Base-by-base conservation (phyloP, 2,113 vertebrate species). In the Scalopus aquaticus region DNA sequence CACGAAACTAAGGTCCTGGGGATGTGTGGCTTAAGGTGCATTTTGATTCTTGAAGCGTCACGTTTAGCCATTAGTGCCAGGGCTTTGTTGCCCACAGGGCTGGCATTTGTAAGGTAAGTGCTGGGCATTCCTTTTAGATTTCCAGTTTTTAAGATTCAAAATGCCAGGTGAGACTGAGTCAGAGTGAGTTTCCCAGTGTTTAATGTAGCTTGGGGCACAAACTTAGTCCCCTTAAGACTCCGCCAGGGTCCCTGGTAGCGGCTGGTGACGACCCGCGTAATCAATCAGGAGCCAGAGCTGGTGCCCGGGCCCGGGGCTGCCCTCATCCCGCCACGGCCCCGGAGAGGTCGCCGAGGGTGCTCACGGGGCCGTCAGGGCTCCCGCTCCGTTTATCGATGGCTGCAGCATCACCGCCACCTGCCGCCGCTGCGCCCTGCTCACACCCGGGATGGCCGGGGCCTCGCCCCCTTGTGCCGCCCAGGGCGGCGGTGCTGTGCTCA, bases 401-500 rank as follows among this genome's bases (percentile, higher is more conserved):
- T n/a, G n/a, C n/a, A n/a, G n/a, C n/a, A n/a, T n/a, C n/a, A n/a
- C n/a, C n/a, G n/a, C n/a, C n/a, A n/a, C n/a, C n/a, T n/a, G n/a
- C n/a, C n/a, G n/a, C 4, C 20, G 3, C 39, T 37, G 35, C 72
- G 56, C 17, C 70, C 56, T 28, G 8, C 28, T 73, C 20, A 3
- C 32, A 19, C 20, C 32, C 8, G 24, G n/a, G 1, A 28, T 69
- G 30, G 67, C 94, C 49, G 30, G 56, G 76, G 37, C 20, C 0
- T 15, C 5, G 2, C 70, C 2, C 81, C 81, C 85, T 93, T 93
- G 95, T 89, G 32, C 95, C 96, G 22, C 35, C 35, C 28, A 3
- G 73, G 42, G 2, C 88, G n/a, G 91, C 49, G 78, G 92, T 73
- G 42, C 95, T 97, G 49, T 81, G 85, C 90, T 97, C 96, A 88